phyloP scores from a whole-genome alignment of 2,113 vertebrate genomes.

The Spea bombifrons region DNA sequence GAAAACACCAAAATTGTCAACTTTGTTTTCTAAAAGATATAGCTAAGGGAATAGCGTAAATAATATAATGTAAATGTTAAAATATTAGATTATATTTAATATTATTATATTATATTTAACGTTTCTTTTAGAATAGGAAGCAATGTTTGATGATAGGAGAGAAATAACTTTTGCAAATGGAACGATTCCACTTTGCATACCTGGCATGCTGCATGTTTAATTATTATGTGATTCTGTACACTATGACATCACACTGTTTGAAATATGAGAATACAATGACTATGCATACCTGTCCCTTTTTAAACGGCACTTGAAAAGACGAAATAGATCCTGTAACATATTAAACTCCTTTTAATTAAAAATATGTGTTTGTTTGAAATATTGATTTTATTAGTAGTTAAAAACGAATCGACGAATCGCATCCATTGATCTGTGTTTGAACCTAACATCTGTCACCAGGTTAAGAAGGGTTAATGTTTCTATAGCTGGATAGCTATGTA shows the following conservation, averaged over 20 bases:
- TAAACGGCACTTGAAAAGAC: constrained; percentile 2
- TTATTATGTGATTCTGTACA: constrained; percentile 16
- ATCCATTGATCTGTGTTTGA: too few relatives aligned
- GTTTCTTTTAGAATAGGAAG: not conserved
- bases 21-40: constrained; percentile 31
- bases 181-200: not conserved
- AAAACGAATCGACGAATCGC: too few relatives aligned
- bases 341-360: too few relatives aligned
- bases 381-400: too few relatives aligned
- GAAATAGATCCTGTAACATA: too few relatives aligned
- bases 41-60: not conserved
- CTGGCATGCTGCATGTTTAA: constrained; percentile 32
- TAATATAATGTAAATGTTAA: not conserved
- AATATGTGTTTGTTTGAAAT: too few relatives aligned
- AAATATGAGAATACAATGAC: constrained; percentile 18
- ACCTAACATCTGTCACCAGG: too few relatives aligned
- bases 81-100: too few relatives aligned
- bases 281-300: constrained; percentile 19
- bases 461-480: too few relatives aligned
- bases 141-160: not conserved
- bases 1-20: constrained; percentile 35
- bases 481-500: too few relatives aligned
- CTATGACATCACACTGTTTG: constrained; percentile 6
- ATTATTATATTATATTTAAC: not conserved
- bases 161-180: constrained; percentile 11